phyloP scores from a whole-genome alignment of 2,888 invertebrate species.

The Tetrapedia diversipes region DNA sequence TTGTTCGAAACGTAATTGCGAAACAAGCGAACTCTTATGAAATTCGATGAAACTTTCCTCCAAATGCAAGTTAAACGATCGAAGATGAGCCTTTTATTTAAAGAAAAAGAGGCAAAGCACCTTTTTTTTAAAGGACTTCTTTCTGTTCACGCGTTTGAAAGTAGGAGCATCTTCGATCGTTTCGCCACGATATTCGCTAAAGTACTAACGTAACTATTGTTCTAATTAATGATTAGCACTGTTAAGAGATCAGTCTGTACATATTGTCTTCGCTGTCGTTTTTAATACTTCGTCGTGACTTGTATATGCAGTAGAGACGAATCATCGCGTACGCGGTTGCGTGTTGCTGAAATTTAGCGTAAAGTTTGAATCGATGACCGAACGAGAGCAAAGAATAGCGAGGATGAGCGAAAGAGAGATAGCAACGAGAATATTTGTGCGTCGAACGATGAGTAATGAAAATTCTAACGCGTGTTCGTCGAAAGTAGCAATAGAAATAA shows the following conservation, averaged over 20 bases:
- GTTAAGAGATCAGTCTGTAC: conserved; percentile 72
- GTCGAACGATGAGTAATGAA: too few species aligned
- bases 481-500: neutral
- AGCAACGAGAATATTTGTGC: too few species aligned
- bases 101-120: neutral
- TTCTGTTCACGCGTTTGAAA: too few species aligned
- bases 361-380: neutral
- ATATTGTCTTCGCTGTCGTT: conserved; percentile 77
- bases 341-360: conserved; percentile 24
- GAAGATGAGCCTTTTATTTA: conserved; percentile 16
- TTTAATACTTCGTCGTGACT: conserved; percentile 59
- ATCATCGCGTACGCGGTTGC: conserved; percentile 44
- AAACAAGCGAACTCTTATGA: too few species aligned
- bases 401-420: neutral
- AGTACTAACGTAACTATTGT: conserved; percentile 67
- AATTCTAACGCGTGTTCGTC: conserved; percentile 11
- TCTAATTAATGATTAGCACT: conserved; percentile 70
- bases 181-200: conserved; percentile 58
- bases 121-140: neutral
- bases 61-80: conserved; percentile 33
- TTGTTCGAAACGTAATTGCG: too few species aligned
- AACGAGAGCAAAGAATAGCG: neutral
- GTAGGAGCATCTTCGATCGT: conserved; percentile 48
- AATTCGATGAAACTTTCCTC: conserved; percentile 36
- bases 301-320: conserved; percentile 52